Evolutionary conservation across 2,888 invertebrate species (phyloP), one percentile per base, ranked within the genome.

Genomic region (Agrotis segetum): DNA sequence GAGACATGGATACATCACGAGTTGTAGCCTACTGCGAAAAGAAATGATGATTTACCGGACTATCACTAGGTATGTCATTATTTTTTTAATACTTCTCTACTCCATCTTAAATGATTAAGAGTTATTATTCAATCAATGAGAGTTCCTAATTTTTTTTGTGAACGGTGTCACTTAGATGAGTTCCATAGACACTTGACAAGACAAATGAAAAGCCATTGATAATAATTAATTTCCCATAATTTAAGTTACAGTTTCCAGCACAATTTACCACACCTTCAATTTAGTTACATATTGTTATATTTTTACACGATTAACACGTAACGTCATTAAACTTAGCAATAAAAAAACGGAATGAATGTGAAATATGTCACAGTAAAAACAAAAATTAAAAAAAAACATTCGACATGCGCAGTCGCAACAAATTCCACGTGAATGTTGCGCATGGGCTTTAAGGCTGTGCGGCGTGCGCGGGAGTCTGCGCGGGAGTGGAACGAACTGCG

Each of bases 401-500:
- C 59, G 52, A 52, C 24, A 58, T 67, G 77, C 61, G 34, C 17
- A 14, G 58, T 19, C n/a, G 19, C 72, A 79, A 70, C 56, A 81
- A 66, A 78, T 79, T 74, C 71, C 83, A 74, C 77, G 74, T 74
- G 66, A 86, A 86, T 77, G 82, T 69, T 70, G 80, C 83, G 87
- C 77, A 78, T 83, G 81, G 53, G 74, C 79, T 88, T 76, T 89
- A 92, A 94, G 92, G 93, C 90, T 94, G 88, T 87, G 79, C 77
- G 71, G 79, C 85, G 77, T 81, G 77, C 81, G 79, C 69, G 74
- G 87, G 82, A 92, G 92, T 89, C 89, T 92, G 90, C 90, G 92
- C 91, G 88, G 92, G 91, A 93, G 93, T 92, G 92, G 89, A 89
- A 84, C 86, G 91, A 84, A 89, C 79, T 55, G 81, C 67, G 71